Conservation (phyloP, 1,140 invertebrate genomes). For the Apis mellifera region DNA sequence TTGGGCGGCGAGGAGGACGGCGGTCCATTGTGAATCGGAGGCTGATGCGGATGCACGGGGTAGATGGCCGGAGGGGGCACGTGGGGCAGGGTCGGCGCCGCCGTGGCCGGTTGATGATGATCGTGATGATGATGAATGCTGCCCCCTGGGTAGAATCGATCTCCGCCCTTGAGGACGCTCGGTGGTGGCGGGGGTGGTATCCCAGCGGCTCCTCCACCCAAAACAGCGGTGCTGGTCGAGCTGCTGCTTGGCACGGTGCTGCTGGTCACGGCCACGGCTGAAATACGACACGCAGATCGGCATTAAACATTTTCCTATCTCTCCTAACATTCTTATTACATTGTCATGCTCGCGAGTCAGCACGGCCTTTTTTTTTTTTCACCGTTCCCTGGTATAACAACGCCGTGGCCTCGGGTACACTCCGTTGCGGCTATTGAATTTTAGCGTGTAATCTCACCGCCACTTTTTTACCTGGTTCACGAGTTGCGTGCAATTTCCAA, state of each 20-base stretch:
- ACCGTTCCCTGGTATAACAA: not conserved
- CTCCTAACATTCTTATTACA: not conserved
- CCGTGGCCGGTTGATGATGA: conserved; percentile 78
- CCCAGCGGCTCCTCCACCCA: conserved; percentile 81
- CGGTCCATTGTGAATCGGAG: conserved; percentile 74
- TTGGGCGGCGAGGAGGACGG: conserved; percentile 78
- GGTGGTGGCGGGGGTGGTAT: conserved; percentile 79
- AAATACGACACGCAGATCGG: conserved; percentile 26
- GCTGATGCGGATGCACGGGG: conserved; percentile 77
- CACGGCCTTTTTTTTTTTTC: not conserved
- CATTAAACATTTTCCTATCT: conserved; percentile 11
- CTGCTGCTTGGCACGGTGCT: conserved; percentile 77
- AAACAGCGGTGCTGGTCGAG: conserved; percentile 76
- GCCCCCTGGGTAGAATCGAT: conserved; percentile 76
- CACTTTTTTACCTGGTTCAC: conserved; percentile 1
- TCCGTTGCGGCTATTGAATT: conserved; percentile 30
- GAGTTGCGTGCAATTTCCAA: conserved; percentile 1
- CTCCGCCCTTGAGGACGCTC: conserved; percentile 76
- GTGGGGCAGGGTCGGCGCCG: conserved; percentile 80
- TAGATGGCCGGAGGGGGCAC: conserved; percentile 80
- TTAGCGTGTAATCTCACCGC: conserved; percentile 29
- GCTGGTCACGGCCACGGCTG: conserved; percentile 76
- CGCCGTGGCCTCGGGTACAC: not conserved
- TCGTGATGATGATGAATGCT: conserved; percentile 77
- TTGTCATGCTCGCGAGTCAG: not conserved